phyloP scores from a whole-genome alignment of 2,797 vertebrate genomes.

The Macropus fuliginosus region DNA sequence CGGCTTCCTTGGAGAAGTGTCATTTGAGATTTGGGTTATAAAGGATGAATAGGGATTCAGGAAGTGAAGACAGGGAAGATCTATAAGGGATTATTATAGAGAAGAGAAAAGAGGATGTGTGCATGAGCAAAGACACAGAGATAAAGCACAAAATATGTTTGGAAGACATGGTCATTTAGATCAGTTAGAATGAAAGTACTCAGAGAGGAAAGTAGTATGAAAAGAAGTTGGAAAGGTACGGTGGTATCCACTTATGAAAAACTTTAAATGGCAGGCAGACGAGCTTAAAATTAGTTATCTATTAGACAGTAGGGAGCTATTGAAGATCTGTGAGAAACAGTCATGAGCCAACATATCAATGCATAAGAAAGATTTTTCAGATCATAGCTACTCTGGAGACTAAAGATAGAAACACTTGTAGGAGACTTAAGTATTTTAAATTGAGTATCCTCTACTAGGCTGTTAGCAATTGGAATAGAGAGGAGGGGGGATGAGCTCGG shows the following conservation, averaged over 20 bases:
- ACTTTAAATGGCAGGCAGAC: not conserved
- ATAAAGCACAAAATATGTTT: not conserved
- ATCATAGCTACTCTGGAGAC: not conserved
- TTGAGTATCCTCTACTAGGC: not conserved
- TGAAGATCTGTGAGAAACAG: not conserved
- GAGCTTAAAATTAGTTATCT: not conserved
- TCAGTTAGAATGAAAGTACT: not conserved
- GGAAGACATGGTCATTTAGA: not conserved
- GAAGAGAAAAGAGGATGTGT: not conserved
- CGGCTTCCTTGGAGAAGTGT: not conserved
- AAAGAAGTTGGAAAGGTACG: not conserved
- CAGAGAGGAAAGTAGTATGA: not conserved
- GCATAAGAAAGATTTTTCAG: not conserved
- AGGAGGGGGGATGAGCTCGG: not conserved
- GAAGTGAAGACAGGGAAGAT: not conserved
- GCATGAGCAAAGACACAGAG: not conserved
- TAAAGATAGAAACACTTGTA: not conserved
- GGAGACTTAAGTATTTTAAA: not conserved
- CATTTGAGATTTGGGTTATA: not conserved
- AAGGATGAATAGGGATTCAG: not conserved
- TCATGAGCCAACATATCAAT: not conserved
- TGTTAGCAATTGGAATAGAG: not conserved
- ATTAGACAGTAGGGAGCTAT: not conserved
- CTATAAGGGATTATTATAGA: not conserved
- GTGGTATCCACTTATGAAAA: not conserved